Evolutionary conservation across 2,797 vertebrate species (phyloP).

Genomic region (Momotus momota): DNA sequence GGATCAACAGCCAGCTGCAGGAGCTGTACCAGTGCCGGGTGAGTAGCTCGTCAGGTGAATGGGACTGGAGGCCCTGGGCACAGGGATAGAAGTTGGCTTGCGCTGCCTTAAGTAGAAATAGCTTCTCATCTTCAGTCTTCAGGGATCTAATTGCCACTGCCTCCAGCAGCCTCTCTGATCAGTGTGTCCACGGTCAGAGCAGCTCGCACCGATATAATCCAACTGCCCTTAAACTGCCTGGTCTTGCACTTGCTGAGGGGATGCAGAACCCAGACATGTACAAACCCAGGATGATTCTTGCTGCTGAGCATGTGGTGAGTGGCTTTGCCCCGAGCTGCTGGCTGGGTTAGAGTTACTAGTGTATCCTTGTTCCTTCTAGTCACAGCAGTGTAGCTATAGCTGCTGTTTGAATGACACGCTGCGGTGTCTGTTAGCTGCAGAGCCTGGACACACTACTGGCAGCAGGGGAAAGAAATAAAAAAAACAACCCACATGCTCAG

Average conservation of each 20-base stretch:
- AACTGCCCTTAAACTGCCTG: neutral
- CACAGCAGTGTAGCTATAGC: neutral
- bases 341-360: neutral
- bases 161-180: neutral
- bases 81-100: neutral
- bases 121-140: neutral
- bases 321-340: neutral
- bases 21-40: conserved; percentile 93
- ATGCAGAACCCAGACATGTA: neutral
- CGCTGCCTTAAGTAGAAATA: neutral
- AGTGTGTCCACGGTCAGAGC: neutral
- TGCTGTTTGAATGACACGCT: neutral
- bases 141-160: neutral
- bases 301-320: neutral
- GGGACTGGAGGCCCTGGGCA: neutral
- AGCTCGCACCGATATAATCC: neutral
- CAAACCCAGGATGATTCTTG: neutral
- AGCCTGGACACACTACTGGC: neutral
- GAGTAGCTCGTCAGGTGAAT: conserved; percentile 21
- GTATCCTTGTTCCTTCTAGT: neutral
- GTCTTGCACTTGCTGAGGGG: neutral
- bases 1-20: conserved; percentile 92
- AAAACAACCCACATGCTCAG: neutral
- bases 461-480: neutral
- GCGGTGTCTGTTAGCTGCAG: neutral